phyloP scores from a whole-genome alignment of 2,797 vertebrate species.

The Crenichthys baileyi region DNA sequence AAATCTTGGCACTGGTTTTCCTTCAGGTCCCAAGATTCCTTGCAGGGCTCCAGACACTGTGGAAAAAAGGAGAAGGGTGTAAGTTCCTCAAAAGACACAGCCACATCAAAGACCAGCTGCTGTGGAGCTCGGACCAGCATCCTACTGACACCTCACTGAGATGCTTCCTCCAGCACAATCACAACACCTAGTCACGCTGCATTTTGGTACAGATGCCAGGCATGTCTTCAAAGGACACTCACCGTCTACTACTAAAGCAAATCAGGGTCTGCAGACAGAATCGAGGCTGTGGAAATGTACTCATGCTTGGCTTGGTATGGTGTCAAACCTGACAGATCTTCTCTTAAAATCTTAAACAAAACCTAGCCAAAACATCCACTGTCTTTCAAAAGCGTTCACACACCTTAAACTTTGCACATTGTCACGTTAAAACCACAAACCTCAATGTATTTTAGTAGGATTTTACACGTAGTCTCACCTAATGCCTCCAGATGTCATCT shows the following conservation, averaged over 20 bases:
- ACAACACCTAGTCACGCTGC: conserved; percentile 49
- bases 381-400: not conserved
- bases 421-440: not conserved
- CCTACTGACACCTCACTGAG: conserved; percentile 60
- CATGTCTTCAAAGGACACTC: conserved; percentile 52
- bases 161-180: conserved; percentile 49
- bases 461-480: not conserved
- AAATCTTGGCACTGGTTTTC: conserved; percentile 94
- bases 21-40: conserved; percentile 91
- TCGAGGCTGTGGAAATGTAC: conserved; percentile 35
- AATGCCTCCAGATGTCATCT: not conserved
- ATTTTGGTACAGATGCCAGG: conserved; percentile 45
- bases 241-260: conserved; percentile 50
- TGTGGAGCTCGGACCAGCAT: conserved; percentile 40
- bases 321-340: conserved; percentile 46
- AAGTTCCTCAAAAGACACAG: conserved; percentile 71
- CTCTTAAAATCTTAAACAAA: conserved; percentile 43
- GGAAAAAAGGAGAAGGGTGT: conserved; percentile 70
- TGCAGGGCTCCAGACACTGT: conserved; percentile 97
- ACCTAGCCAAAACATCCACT: conserved; percentile 4
- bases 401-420: not conserved
- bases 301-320: conserved; percentile 38
- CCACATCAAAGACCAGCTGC: conserved; percentile 72
- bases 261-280: conserved; percentile 35
- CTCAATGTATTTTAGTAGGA: not conserved